phyloP scores from a whole-genome alignment of 2,888 invertebrate species.

The Stenoptilia bipunctidactyla region DNA sequence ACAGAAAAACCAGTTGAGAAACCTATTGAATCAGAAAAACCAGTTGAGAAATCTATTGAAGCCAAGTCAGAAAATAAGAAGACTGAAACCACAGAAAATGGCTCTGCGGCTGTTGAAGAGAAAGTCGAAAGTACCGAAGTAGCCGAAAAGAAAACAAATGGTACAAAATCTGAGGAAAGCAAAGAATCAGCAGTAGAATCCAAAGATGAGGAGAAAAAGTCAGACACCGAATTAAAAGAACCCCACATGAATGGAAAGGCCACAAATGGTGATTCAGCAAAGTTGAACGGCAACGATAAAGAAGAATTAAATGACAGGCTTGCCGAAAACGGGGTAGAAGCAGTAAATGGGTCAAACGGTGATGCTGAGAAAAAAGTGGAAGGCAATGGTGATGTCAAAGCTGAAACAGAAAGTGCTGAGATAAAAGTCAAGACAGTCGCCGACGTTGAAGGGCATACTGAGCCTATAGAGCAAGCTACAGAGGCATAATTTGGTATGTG shows the following conservation, averaged over 20 bases:
- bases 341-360: slow-evolving; percentile 22
- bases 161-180: slow-evolving; percentile 10
- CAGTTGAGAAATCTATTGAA: neutral
- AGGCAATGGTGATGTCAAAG: slow-evolving; percentile 35
- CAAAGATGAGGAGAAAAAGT: slow-evolving; percentile 12
- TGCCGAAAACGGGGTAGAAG: slow-evolving; percentile 21
- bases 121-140: slow-evolving; percentile 1
- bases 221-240: slow-evolving; percentile 10
- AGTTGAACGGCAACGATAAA: slow-evolving; percentile 34
- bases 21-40: neutral
- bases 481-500: slow-evolving; percentile 57
- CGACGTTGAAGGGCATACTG: slow-evolving; percentile 50
- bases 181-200: slow-evolving; percentile 1
- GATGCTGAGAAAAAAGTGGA: slow-evolving; percentile 33
- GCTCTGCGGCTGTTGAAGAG: slow-evolving; percentile 10
- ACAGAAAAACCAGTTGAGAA: no score
- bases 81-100: slow-evolving; percentile 12
- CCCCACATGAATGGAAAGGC: slow-evolving; percentile 42
- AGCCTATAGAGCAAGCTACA: slow-evolving; percentile 60
- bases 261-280: slow-evolving; percentile 36
- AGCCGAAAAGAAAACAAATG: neutral
- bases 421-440: slow-evolving; percentile 71
- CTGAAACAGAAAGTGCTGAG: slow-evolving; percentile 39
- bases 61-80: slow-evolving; percentile 2
- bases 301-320: no score